Conservation (phyloP, 2,888 invertebrate species). For the Nymphalis c-album region DNA sequence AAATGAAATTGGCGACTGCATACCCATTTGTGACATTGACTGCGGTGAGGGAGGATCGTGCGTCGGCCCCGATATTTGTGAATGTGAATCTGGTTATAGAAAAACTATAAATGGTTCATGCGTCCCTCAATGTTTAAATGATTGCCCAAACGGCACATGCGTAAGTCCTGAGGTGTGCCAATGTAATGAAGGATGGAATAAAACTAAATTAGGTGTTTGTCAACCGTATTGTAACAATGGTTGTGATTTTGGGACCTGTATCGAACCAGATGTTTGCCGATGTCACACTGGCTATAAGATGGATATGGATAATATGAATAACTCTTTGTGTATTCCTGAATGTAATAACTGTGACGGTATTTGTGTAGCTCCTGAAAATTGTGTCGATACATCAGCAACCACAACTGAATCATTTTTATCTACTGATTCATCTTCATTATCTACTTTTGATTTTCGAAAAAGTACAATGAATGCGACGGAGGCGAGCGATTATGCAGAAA, state of each 20-base stretch:
- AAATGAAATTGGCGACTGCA: slow-evolving; percentile 43
- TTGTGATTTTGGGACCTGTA: slow-evolving; percentile 57
- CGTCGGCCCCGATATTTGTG: slow-evolving; percentile 52
- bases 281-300: slow-evolving; percentile 47
- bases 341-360: slow-evolving; percentile 41
- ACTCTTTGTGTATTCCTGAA: slow-evolving; percentile 37
- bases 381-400: slow-evolving; percentile 57
- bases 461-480: slow-evolving; percentile 21
- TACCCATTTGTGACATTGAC: slow-evolving; percentile 42
- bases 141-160: slow-evolving; percentile 47
- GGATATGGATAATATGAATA: slow-evolving; percentile 19
- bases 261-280: slow-evolving; percentile 53
- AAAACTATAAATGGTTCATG: slow-evolving; percentile 43
- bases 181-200: slow-evolving; percentile 42
- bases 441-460: slow-evolving; percentile 21
- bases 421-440: slow-evolving; percentile 12
- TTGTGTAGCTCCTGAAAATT: slow-evolving; percentile 48
- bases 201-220: slow-evolving; percentile 35
- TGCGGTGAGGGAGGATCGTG: slow-evolving; percentile 29
- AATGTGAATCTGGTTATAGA: slow-evolving; percentile 65
- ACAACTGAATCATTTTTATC: slow-evolving; percentile 2
- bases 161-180: slow-evolving; percentile 41
- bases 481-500: background rate
- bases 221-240: slow-evolving; percentile 42
- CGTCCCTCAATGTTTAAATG: slow-evolving; percentile 46